Conservation (phyloP, 2,113 vertebrate species). For the Trichomycterus rosablanca region DNA sequence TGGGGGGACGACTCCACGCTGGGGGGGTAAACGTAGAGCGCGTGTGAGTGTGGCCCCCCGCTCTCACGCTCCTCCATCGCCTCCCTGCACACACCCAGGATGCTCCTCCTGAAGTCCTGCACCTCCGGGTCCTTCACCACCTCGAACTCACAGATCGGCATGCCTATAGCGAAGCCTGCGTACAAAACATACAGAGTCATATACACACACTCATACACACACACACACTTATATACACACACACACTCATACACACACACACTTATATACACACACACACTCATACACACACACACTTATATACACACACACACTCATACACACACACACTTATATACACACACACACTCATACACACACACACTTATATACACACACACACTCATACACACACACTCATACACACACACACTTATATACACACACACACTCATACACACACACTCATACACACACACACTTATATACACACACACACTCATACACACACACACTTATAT, state of each 20-base stretch:
- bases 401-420: conserved; percentile 30
- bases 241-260: background rate
- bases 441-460: background rate
- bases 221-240: background rate
- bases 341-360: too few species aligned
- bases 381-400: background rate
- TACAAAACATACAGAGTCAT: conserved; percentile 1
- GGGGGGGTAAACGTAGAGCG: conserved; percentile 73
- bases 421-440: background rate
- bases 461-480: conserved; percentile 21
- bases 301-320: background rate
- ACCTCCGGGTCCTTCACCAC: conserved; percentile 63
- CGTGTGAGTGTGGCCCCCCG: conserved; percentile 68
- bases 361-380: too few species aligned
- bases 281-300: background rate
- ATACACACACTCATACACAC: background rate
- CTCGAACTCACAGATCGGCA: conserved; percentile 71
- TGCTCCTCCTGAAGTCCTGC: conserved; percentile 60
- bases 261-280: too few species aligned
- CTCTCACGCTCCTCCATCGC: conserved; percentile 73
- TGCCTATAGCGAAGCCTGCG: conserved; percentile 71
- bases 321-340: conserved; percentile 30
- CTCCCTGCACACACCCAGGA: conserved; percentile 69
- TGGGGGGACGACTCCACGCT: conserved; percentile 69
- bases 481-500: background rate